Conservation (phyloP, 2,888 invertebrate species). For the Zaprionus lineosus region DNA sequence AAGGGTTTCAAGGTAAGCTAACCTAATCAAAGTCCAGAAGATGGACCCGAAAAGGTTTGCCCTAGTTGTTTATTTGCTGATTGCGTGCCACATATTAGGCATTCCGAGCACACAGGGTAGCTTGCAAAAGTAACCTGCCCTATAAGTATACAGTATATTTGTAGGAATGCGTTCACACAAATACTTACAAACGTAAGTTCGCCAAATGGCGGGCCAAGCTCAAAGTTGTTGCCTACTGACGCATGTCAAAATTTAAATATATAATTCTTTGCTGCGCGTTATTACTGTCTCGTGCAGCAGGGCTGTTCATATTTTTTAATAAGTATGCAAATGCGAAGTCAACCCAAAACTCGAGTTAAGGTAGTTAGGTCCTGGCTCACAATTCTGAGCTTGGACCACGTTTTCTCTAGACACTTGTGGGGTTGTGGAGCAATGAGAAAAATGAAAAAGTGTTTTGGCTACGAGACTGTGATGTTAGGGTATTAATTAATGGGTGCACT, state of each 20-base stretch:
- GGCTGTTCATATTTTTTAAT: slow-evolving; percentile 64
- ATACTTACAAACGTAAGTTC: not conserved
- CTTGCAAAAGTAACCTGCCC: slow-evolving; percentile 17
- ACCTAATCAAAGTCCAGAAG: slow-evolving; percentile 62
- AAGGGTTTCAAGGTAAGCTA: slow-evolving; percentile 68
- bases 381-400: slow-evolving; percentile 34
- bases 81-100: slow-evolving; percentile 32
- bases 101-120: slow-evolving; percentile 48
- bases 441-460: too few species aligned
- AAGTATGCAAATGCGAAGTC: slow-evolving; percentile 65
- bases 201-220: slow-evolving; percentile 1
- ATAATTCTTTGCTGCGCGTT: slow-evolving; percentile 48
- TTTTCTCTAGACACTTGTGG: slow-evolving; percentile 63
- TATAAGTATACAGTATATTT: slow-evolving; percentile 1
- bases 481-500: too few species aligned
- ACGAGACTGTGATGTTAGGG: too few species aligned
- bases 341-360: slow-evolving; percentile 1
- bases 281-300: slow-evolving; percentile 33
- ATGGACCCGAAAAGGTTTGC: slow-evolving; percentile 48
- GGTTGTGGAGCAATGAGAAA: slow-evolving; percentile 42
- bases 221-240: slow-evolving; percentile 44
- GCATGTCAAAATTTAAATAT: slow-evolving; percentile 65
- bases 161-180: not conserved
- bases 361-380: slow-evolving; percentile 21
- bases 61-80: slow-evolving; percentile 38